These are phyloP conservation scores for Bubo scandiacus DNA, from an alignment of 2,113 vertebrate genomes.

Conservation along the genomic window DNA sequence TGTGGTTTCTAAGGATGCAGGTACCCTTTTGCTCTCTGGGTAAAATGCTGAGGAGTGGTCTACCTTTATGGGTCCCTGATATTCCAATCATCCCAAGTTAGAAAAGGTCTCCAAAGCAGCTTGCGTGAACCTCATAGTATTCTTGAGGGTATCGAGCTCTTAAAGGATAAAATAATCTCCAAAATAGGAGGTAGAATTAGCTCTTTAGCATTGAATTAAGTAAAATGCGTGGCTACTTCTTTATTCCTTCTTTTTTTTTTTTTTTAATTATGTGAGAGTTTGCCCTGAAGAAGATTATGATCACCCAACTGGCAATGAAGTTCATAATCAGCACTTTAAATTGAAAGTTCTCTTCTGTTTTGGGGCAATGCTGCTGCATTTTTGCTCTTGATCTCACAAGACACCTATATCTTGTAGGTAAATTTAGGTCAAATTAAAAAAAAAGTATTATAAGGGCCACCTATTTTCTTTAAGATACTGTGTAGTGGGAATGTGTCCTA, in stretches of 20 bases:
- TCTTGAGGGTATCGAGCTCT: neutral
- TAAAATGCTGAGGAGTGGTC: neutral
- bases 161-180: neutral
- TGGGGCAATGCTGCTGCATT: neutral
- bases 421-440: neutral
- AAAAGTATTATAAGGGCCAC: fast-evolving
- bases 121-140: fast-evolving
- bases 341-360: neutral
- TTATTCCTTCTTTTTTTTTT: neutral
- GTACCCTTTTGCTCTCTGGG: neutral
- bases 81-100: neutral
- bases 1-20: neutral
- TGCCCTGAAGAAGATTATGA: neutral
- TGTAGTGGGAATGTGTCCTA: neutral
- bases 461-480: too few species aligned
- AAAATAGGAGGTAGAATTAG: neutral
- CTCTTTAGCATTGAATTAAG: neutral
- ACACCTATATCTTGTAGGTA: neutral
- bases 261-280: neutral
- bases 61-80: neutral
- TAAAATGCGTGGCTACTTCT: neutral
- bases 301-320: neutral
- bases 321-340: neutral
- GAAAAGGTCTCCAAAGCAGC: neutral
- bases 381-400: neutral